Conservation (phyloP, 37 sponge, comb jelly and placozoan species). For the Amphimedon queenslandica region DNA sequence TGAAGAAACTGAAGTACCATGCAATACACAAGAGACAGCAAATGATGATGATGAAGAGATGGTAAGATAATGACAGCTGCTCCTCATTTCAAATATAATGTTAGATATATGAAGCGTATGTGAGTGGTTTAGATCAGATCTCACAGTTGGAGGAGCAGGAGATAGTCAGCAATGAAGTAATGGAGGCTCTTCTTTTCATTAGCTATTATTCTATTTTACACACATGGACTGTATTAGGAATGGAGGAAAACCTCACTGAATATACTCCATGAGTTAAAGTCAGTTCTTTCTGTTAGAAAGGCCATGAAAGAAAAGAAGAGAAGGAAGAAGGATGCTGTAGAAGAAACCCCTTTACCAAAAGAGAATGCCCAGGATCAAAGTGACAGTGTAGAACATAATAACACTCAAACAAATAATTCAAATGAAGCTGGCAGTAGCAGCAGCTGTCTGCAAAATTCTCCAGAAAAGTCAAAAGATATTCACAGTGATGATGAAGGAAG, state of each 20-base stretch:
- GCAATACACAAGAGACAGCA: not conserved
- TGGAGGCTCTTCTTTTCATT: no score
- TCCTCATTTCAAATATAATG: no score
- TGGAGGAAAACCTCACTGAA: conserved; percentile 8
- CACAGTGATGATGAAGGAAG: no score
- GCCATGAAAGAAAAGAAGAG: conserved; percentile 24
- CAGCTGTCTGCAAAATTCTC: no score
- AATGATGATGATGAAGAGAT: not conserved
- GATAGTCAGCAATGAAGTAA: no score
- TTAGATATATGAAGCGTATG: no score
- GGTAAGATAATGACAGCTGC: not conserved
- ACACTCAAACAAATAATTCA: not conserved
- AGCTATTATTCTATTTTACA: no score
- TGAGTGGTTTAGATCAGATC: no score
- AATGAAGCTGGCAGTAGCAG: no score
- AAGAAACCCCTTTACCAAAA: not conserved
- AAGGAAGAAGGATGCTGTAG: conserved; percentile 2
- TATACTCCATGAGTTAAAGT: conserved; percentile 33
- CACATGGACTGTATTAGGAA: no score
- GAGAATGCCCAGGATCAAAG: not conserved
- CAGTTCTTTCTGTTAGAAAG: conserved; percentile 31
- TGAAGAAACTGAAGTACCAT: not conserved
- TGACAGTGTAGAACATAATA: not conserved
- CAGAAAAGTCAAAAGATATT: no score
- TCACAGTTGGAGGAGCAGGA: no score